phyloP scores from a whole-genome alignment of 2,888 invertebrate species.

The Schizaphis graminum region DNA sequence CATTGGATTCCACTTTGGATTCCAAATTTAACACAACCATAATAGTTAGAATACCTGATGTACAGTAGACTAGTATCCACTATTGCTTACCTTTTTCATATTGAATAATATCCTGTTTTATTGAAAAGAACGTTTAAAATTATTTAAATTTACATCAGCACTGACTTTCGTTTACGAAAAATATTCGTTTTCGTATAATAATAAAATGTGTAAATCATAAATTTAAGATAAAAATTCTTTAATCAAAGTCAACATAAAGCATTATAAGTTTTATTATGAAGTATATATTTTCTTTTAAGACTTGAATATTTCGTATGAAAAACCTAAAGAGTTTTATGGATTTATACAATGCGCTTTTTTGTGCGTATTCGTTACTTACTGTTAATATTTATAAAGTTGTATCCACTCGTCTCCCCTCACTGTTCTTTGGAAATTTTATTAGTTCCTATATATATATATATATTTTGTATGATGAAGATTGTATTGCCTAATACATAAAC shows the following conservation, averaged over 20 bases:
- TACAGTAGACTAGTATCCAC: too few species aligned
- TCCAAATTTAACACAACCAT: too few species aligned
- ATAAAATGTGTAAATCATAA: neutral
- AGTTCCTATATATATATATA: too few species aligned
- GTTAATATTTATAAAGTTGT: neutral
- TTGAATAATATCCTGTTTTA: neutral
- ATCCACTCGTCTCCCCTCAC: neutral
- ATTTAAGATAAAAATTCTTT: neutral
- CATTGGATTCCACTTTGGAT: neutral
- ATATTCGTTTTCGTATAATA: neutral
- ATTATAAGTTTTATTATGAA: neutral
- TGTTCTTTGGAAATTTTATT: neutral
- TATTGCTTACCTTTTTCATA: too few species aligned
- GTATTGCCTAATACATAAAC: neutral
- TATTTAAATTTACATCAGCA: neutral
- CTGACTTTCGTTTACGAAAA: neutral
- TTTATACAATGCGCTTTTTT: neutral
- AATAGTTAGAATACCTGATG: too few species aligned
- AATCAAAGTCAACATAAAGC: neutral
- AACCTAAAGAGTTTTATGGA: neutral
- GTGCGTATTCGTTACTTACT: neutral
- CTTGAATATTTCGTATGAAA: neutral
- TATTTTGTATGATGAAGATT: neutral
- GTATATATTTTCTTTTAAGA: neutral
- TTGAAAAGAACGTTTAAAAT: neutral